Evolutionary conservation across 2,113 vertebrate genomes (phyloP), one percentile per base, ranked within the genome.

Genomic region (Sorex fumeus): DNA sequence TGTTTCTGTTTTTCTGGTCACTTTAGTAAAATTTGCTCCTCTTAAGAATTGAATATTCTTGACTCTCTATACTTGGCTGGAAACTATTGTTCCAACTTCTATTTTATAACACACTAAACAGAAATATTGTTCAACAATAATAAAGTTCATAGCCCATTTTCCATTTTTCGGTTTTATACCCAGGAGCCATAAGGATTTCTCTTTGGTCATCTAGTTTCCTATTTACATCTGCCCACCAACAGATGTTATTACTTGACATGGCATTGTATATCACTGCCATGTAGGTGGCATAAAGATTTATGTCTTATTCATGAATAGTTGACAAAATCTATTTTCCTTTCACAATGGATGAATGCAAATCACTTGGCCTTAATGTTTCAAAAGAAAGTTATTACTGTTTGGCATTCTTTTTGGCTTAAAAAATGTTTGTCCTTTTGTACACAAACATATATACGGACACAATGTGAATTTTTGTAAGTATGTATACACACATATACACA

Each of bases 321-420:
- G 96, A 96, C 92, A 98, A 96, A 96, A 95, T 77, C 77, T 94
- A 94, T 95, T 97, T 97, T 83, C 53, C 66, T 91, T 95, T 97
- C 84, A 92, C 93, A 93, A 79, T 70, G 91, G 74, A 94, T 91
- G 60, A 96, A 97, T 96, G 88, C 78, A 96, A 97, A 96, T 84
- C 80, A 27, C 40, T 96, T 96, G 57, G 43, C 19, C 83, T 94
- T 97, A 95, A 85, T 91, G 71, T 79, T 97, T 96, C 95, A 93
- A 93, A 97, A 94, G 30, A 96, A 95, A 96, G 95, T 88, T 84
- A 95, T 96, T 93, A 87, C n/a, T 87, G 25, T 43, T 67, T 94
- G 53, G 67, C 45, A 94, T 94, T 85, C 28, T 19, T 92, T 96
- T 72, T 81, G 32, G 6, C 30, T 79, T 95, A 60, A 94, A 94